A percentile compares a stretch with the other conserved stretches of the same genome.
Evolutionary conservation across 2,888 invertebrate species (phyloP).

Genomic region (Lycia hirtaria): DNA sequence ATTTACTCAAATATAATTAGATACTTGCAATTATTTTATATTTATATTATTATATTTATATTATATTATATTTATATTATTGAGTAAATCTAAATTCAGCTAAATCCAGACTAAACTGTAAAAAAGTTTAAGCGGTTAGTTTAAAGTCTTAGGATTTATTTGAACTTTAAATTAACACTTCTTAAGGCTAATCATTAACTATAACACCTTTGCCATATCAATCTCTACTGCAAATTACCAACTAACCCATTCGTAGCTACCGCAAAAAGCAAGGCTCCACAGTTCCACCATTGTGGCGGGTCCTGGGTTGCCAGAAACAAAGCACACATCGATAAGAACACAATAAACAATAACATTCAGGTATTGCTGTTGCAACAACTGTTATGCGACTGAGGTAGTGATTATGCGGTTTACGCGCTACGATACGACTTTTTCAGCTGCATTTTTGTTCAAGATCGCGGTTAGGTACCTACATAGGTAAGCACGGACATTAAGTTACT

Average conservation of each 20-base stretch:
- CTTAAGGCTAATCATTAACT: neutral
- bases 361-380: slow-evolving; percentile 70
- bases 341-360: slow-evolving; percentile 83
- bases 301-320: slow-evolving; percentile 59
- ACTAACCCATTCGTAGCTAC: neutral
- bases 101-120: too few species aligned
- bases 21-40: too few species aligned
- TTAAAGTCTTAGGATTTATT: too few species aligned
- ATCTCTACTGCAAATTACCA: neutral
- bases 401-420: slow-evolving; percentile 52
- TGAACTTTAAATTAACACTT: too few species aligned
- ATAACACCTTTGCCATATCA: neutral
- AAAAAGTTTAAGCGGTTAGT: too few species aligned
- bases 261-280: slow-evolving; percentile 73
- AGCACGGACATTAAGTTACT: too few species aligned
- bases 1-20: too few species aligned
- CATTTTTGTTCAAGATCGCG: neutral
- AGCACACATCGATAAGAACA: slow-evolving; percentile 81
- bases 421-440: slow-evolving; percentile 46
- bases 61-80: too few species aligned
- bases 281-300: slow-evolving; percentile 70
- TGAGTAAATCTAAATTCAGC: too few species aligned
- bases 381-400: slow-evolving; percentile 62
- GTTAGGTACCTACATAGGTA: neutral
- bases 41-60: too few species aligned